Evolutionary conservation across 53 echinoderm and acorn worm species (phyloP).

Genomic region (Crossaster papposus): DNA sequence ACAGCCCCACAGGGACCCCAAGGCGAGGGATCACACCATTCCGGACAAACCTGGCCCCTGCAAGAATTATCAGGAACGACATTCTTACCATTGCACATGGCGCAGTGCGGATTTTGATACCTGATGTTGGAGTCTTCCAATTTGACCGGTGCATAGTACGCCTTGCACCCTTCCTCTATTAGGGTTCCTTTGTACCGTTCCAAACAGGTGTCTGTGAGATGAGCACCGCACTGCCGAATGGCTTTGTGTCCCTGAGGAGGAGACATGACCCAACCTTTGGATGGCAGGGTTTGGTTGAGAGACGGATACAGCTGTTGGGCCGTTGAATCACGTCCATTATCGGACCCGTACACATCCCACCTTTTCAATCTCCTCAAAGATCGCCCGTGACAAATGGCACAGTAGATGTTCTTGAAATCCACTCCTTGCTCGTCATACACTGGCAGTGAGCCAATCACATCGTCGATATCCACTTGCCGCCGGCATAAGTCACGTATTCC

Average conservation of each 20-base stretch:
- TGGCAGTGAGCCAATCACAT: constrained; percentile 48
- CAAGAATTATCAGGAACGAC: constrained; percentile 35
- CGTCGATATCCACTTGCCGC: not conserved
- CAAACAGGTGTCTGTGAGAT: constrained; percentile 25
- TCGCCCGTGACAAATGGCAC: constrained; percentile 58
- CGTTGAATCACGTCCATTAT: not conserved
- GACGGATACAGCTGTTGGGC: too few relatives aligned
- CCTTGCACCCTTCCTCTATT: constrained; percentile 5
- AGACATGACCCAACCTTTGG: constrained; percentile 26
- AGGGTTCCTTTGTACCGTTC: not conserved
- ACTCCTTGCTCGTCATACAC: constrained; percentile 42
- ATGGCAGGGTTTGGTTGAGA: not conserved
- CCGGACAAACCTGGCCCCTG: not conserved
- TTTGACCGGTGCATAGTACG: constrained; percentile 48
- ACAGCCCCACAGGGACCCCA: constrained; percentile 1
- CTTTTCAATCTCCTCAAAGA: constrained; percentile 8
- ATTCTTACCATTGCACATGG: constrained; percentile 42
- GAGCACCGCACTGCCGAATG: constrained; percentile 22
- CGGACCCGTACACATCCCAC: constrained; percentile 37
- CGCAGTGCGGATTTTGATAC: constrained; percentile 69
- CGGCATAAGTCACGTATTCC: constrained; percentile 40
- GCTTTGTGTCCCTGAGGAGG: not conserved
- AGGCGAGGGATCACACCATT: not conserved
- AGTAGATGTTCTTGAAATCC: constrained; percentile 59
- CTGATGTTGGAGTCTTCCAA: not conserved